Percentiles rank a stretch among this genome's conserved stretches.
phyloP scores from a whole-genome alignment of 2,113 vertebrate genomes.

The Gadus chalcogrammus region DNA sequence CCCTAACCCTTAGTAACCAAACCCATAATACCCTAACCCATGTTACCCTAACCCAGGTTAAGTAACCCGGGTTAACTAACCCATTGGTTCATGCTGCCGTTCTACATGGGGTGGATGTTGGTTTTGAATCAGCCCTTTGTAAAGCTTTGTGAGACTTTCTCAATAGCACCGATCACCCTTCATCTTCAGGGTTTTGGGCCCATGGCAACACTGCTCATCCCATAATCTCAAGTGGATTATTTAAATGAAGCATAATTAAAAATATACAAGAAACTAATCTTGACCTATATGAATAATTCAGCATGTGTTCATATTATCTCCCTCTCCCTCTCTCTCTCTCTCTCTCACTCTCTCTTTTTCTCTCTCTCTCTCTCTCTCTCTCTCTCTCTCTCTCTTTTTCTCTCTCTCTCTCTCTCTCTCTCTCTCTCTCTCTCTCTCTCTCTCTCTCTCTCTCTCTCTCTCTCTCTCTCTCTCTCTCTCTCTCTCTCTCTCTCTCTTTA shows the following conservation, averaged over 20 bases:
- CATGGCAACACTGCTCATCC: background rate
- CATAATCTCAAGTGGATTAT: background rate
- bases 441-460: background rate
- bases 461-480: background rate
- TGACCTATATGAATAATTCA: background rate
- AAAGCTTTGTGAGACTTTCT: no score
- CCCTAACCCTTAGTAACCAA: no score
- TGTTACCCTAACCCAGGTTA: slow-evolving; percentile 1
- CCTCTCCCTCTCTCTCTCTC: background rate
- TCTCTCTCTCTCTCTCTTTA: background rate
- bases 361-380: background rate
- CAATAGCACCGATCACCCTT: no score
- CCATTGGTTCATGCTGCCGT: background rate
- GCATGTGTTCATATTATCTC: background rate
- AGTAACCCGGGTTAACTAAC: background rate
- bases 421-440: background rate
- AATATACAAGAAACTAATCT: background rate
- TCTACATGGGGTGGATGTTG: no score
- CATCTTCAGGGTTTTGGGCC: no score
- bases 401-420: background rate
- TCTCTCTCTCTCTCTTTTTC: background rate
- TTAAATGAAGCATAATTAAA: background rate
- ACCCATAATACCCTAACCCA: slow-evolving; percentile 4
- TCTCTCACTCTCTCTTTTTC: background rate
- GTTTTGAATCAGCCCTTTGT: no score